Conservation (phyloP, 2,113 vertebrate species). For the Lamprotornis superbus region DNA sequence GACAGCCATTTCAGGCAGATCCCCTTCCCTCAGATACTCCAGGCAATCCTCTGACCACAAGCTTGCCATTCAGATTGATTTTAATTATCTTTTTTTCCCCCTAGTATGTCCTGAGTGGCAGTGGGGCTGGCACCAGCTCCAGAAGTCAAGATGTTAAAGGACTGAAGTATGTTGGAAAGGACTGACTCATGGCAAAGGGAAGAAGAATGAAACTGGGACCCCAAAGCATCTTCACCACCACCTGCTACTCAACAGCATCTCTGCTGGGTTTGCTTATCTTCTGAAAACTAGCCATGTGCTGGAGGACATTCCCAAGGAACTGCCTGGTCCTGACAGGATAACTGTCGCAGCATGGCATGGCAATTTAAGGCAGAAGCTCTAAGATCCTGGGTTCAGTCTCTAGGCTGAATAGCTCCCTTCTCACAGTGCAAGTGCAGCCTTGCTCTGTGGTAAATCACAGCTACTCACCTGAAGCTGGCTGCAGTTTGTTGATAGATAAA, state of each 20-base stretch:
- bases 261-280: not conserved
- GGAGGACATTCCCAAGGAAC: not conserved
- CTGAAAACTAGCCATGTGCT: not conserved
- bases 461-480: not conserved
- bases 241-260: not conserved
- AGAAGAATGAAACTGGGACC: not conserved
- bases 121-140: not conserved
- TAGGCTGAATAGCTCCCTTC: not conserved
- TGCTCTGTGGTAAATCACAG: not conserved
- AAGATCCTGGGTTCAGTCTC: not conserved
- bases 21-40: not conserved
- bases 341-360: not conserved
- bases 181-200: not conserved
- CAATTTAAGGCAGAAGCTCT: not conserved
- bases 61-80: not conserved
- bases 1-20: not conserved
- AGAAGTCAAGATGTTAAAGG: not conserved
- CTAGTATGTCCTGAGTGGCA: not conserved
- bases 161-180: not conserved
- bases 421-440: not conserved
- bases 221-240: not conserved
- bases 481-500: not conserved
- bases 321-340: not conserved
- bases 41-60: not conserved
- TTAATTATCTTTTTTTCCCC: not conserved